A percentile compares a stretch with the other conserved stretches of the same genome.
phyloP scores from a whole-genome alignment of 2,888 invertebrate genomes.

The Plutella xylostella region DNA sequence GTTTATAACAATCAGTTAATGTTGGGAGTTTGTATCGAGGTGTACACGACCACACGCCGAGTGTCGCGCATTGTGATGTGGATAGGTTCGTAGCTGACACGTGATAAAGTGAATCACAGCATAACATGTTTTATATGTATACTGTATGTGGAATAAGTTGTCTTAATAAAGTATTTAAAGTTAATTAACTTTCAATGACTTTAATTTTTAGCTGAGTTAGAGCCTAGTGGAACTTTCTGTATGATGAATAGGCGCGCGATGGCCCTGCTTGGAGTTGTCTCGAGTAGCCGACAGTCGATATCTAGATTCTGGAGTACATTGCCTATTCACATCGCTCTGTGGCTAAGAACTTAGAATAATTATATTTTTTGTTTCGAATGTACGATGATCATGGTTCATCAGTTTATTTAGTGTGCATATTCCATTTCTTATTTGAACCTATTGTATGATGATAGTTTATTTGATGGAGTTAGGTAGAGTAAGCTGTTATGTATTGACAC shows the following conservation, averaged over 20 bases:
- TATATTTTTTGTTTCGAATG: conserved; percentile 24
- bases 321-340: conserved; percentile 55
- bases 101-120: conserved; percentile 65
- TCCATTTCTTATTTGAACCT: conserved; percentile 45
- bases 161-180: conserved; percentile 71
- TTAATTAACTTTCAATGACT: conserved; percentile 59
- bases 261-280: neutral
- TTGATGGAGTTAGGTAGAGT: conserved; percentile 66
- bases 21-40: too few species aligned
- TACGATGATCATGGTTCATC: conserved; percentile 26
- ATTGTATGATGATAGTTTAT: conserved; percentile 65
- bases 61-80: conserved; percentile 63
- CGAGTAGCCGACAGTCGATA: neutral
- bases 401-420: conserved; percentile 36
- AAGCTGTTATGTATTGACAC: conserved; percentile 64
- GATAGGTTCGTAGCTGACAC: conserved; percentile 64
- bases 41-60: conserved; percentile 37
- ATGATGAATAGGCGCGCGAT: neutral
- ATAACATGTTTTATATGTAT: conserved; percentile 68
- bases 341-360: conserved; percentile 18
- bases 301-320: conserved; percentile 7
- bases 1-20: conserved; percentile 48
- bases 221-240: neutral
- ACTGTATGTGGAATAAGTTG: conserved; percentile 68
- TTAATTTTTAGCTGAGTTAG: conserved; percentile 34